These are phyloP conservation scores for Catostomus latipinnis DNA, from an alignment of 2,797 vertebrate genomes.

Conservation along the genomic window DNA sequence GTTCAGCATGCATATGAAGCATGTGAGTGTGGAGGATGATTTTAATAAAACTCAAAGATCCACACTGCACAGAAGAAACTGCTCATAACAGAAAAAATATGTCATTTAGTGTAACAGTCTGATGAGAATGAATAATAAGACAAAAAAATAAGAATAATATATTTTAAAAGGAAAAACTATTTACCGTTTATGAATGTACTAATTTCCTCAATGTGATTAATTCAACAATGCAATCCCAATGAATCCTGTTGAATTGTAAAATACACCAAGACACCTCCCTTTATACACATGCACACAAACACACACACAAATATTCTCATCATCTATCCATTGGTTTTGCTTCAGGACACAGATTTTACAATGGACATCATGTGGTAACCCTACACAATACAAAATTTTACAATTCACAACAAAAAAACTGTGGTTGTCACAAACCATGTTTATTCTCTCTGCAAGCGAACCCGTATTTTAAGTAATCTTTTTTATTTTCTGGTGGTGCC, in stretches of 20 bases:
- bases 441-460: too few species aligned
- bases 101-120: not conserved
- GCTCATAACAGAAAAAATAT: conserved; percentile 4
- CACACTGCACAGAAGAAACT: conserved; percentile 6
- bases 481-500: too few species aligned
- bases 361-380: too few species aligned
- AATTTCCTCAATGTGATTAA: not conserved
- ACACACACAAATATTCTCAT: not conserved
- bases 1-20: conserved; percentile 40
- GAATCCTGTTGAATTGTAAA: conserved; percentile 9
- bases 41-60: not conserved
- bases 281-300: not conserved
- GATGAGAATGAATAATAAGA: not conserved
- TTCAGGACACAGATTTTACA: too few species aligned
- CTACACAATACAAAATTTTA: too few species aligned
- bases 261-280: not conserved
- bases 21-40: conserved; percentile 1
- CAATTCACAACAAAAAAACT: too few species aligned
- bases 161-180: not conserved
- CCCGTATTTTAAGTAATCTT: too few species aligned
- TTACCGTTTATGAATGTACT: not conserved
- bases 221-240: not conserved
- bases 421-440: too few species aligned
- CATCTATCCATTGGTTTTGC: too few species aligned
- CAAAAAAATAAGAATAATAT: not conserved